A percentile compares a stretch with the other conserved stretches of the same genome.
Conservation (phyloP, 2,888 invertebrate species). For the Trachelus stipa region DNA sequence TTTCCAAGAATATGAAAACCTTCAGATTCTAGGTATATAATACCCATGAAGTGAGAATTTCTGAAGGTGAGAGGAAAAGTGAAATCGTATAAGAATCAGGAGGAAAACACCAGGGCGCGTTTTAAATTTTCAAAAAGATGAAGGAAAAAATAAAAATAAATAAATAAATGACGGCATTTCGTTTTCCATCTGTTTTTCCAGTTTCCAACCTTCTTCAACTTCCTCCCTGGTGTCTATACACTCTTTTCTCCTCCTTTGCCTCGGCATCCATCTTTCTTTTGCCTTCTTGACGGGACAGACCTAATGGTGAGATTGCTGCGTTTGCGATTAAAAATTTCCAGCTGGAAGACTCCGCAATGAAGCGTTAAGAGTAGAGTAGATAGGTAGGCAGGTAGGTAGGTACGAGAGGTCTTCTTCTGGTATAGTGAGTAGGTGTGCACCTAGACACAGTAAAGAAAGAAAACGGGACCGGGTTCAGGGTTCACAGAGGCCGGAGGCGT, state of each 20-base stretch:
- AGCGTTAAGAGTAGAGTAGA: constrained; percentile 26
- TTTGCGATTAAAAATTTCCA: constrained; percentile 40
- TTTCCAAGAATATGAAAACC: neutral
- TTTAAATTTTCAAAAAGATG: neutral
- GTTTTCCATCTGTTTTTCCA: neutral
- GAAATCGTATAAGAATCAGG: neutral
- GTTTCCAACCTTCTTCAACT: neutral
- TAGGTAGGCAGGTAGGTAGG: too few relatives aligned
- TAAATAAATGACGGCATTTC: neutral
- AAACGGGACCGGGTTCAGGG: neutral
- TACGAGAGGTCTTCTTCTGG: neutral
- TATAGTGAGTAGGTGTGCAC: neutral
- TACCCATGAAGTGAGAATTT: neutral
- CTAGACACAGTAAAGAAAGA: neutral
- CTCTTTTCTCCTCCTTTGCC: neutral
- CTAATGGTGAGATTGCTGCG: constrained; percentile 17
- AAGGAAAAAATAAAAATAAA: neutral
- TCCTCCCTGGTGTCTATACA: neutral
- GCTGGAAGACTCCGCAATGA: constrained; percentile 28
- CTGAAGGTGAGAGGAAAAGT: neutral
- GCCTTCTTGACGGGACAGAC: constrained; percentile 5
- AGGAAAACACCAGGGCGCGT: neutral
- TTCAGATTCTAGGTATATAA: neutral
- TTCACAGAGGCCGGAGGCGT: neutral
- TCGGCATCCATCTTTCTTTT: constrained; percentile 7